Percentiles rank a stretch among this genome's conserved stretches.
These are phyloP conservation scores for Mionectes olivaceus DNA, from an alignment of 2,797 vertebrate genomes.

Conservation along the genomic window DNA sequence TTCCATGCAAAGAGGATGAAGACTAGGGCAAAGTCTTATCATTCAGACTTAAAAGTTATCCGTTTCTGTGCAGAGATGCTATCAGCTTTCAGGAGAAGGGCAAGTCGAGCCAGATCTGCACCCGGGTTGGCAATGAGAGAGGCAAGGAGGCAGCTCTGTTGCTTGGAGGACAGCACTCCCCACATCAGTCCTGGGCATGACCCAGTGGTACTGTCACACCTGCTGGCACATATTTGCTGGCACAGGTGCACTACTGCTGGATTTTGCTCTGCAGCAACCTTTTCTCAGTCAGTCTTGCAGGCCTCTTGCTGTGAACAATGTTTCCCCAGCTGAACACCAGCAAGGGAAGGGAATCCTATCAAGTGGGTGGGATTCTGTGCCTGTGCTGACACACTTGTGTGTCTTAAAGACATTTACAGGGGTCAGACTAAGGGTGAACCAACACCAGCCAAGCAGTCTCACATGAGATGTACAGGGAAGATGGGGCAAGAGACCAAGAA, in stretches of 20 bases:
- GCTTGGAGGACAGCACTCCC: neutral
- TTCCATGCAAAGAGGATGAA: neutral
- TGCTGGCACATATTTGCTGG: fast-evolving
- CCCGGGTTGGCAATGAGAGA: neutral
- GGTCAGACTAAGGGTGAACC: neutral
- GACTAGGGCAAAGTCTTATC: neutral
- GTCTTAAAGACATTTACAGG: neutral
- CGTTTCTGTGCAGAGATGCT: neutral
- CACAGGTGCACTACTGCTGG: neutral
- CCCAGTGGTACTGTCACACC: neutral
- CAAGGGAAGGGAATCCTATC: neutral
- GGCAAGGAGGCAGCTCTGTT: fast-evolving
- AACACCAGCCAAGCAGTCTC: neutral
- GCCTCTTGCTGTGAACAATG: neutral
- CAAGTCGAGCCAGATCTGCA: neutral
- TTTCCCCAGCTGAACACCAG: neutral
- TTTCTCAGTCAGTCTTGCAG: neutral
- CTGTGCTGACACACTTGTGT: neutral
- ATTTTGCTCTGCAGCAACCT: neutral
- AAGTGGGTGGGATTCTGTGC: neutral
- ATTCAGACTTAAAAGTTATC: neutral
- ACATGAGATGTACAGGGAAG: neutral
- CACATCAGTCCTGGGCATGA: fast-evolving
- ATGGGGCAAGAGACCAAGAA: neutral
- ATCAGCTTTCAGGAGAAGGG: neutral